phyloP scores from a whole-genome alignment of 2,113 vertebrate genomes.

The Porphyrio hochstetteri region DNA sequence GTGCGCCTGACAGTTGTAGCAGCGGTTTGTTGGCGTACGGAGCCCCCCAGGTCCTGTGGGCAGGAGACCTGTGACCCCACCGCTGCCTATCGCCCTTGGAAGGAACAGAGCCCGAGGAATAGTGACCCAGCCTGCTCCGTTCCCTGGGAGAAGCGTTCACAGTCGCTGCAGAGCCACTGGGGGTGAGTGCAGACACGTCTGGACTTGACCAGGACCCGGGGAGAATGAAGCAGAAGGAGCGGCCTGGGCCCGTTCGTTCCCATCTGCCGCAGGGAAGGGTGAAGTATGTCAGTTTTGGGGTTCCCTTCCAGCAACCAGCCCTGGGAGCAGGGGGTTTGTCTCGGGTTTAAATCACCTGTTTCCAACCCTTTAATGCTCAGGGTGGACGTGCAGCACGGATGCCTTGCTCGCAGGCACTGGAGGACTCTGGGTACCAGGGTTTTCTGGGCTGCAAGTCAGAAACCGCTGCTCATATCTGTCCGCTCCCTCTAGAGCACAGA shows the following conservation, averaged over 20 bases:
- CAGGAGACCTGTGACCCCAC: slow-evolving; percentile 28
- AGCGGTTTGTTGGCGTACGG: background rate
- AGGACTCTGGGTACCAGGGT: background rate
- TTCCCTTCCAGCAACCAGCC: background rate
- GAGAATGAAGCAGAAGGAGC: background rate
- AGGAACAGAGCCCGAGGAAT: background rate
- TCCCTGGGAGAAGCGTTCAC: slow-evolving; percentile 32
- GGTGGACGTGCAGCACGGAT: background rate
- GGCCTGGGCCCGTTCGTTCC: background rate
- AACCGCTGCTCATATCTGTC: slow-evolving; percentile 79
- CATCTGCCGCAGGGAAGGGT: fast-evolving
- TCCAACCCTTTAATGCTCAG: background rate
- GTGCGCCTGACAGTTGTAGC: background rate
- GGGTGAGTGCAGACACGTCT: background rate
- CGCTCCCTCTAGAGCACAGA: slow-evolving; percentile 54
- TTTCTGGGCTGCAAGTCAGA: slow-evolving; percentile 44
- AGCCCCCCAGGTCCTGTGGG: background rate
- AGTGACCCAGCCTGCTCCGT: background rate
- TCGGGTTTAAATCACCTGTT: fast-evolving
- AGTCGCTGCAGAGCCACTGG: background rate
- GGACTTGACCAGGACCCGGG: background rate
- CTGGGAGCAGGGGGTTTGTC: too few relatives aligned
- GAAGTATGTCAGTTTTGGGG: fast-evolving
- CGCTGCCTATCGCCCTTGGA: background rate
- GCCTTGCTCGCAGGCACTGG: background rate